A percentile compares a stretch with the other conserved stretches of the same genome.
phyloP scores from a whole-genome alignment of 2,888 invertebrate genomes.

The Mactromeris polynyma region DNA sequence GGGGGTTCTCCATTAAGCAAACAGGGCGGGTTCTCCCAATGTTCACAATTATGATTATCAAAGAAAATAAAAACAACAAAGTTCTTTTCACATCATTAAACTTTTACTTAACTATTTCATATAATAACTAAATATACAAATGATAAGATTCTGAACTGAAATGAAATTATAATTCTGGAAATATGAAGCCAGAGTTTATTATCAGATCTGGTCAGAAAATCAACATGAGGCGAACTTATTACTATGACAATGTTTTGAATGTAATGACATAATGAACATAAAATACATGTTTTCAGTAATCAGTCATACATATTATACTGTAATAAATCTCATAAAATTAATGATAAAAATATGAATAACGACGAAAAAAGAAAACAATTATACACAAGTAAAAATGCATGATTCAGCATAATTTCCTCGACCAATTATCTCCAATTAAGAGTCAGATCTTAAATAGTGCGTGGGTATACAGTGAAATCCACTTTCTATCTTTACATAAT shows the following conservation, averaged over 20 bases:
- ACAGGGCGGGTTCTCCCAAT: no score
- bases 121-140: slow-evolving; percentile 11
- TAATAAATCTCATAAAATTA: no score
- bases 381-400: no score
- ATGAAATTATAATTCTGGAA: neutral
- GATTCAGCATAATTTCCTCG: no score
- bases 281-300: neutral
- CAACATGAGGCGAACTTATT: neutral
- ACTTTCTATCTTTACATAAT: no score
- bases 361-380: no score
- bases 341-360: no score
- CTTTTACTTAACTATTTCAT: neutral
- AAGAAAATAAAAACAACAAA: neutral
- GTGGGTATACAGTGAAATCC: no score
- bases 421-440: no score
- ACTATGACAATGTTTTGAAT: neutral
- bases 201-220: neutral
- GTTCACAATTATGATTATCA: no score
- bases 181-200: neutral
- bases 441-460: no score
- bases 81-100: neutral
- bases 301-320: neutral
- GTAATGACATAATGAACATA: neutral
- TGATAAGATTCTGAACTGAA: neutral
- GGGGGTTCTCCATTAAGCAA: no score